Base-by-base conservation (phyloP, 2,113 vertebrate species). In the Oncorhynchus mykiss region DNA sequence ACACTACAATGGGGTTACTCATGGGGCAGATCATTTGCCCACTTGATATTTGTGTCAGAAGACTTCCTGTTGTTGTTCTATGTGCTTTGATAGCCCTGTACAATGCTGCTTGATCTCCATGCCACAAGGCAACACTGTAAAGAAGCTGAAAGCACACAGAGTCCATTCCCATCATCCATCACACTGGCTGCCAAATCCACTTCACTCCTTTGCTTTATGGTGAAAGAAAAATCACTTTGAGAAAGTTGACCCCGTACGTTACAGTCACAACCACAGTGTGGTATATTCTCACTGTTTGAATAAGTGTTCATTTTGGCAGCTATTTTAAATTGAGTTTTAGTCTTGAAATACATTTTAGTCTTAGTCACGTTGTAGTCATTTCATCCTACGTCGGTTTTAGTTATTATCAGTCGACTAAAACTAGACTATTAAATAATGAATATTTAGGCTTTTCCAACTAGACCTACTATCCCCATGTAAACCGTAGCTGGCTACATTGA, bases 71-170 rank as follows among this genome's bases (percentile, higher is more conserved):
- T 84, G 95, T 77, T 82, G 90, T 88, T 95, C 97, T 95, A 94
- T 74, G 86, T 94, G 96, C 96, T 93, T 95, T 99, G 96, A 97
- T 97, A 99, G 97, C 97, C 97, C 97, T 99, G 97, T 99, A 99
- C 97, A 98, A 99, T 99, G 97, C 97, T 99, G 97, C 97, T 99
- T 99, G 97, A 99, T 97, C 94, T 94, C 95, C 95, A 97, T 94
- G 95, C 94, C 95, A 98, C 97, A 99, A 99, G 97, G 96, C 97
- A 99, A 98, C 97, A 99, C 96, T 97, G 96, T 99, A 99, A 97
- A 99, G 97, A 99, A 97, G 97, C 97, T 96, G 94, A 99, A 96
- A 94, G 97, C 94, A 87, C 80, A 73, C 86, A 90, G 88, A 86
- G 67, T 11, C 6, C 67, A 34, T 68, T 68, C 67, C 29, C 67